Evolutionary conservation across 2,797 vertebrate species (phyloP).

Genomic region (Alouatta caraya): DNA sequence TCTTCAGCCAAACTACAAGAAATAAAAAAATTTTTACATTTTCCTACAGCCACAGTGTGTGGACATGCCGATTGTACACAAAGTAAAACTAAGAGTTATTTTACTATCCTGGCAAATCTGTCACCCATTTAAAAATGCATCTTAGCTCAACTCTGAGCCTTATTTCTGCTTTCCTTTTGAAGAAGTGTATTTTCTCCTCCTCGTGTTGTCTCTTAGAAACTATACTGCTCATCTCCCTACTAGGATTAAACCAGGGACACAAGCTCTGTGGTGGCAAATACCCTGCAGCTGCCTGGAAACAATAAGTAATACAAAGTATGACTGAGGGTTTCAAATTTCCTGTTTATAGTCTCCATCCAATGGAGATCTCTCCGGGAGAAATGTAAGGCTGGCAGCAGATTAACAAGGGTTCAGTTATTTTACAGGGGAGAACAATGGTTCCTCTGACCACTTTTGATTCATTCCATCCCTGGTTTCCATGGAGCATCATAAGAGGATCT

Average conservation of each 20-base stretch:
- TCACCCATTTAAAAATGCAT: neutral
- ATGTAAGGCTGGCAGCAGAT: constrained; percentile 52
- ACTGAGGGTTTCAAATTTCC: neutral
- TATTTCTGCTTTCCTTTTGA: neutral
- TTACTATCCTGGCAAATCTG: neutral
- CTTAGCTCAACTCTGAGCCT: neutral
- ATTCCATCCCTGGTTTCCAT: constrained; percentile 59
- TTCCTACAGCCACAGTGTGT: neutral
- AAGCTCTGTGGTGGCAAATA: neutral
- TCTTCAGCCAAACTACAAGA: neutral
- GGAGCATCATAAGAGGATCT: constrained; percentile 71
- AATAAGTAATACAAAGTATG: neutral
- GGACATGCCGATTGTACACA: neutral
- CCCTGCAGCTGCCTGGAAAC: constrained; percentile 46
- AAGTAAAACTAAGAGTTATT: neutral
- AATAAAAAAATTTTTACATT: neutral
- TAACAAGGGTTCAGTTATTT: constrained; percentile 67
- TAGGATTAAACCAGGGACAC: neutral
- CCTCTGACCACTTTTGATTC: constrained; percentile 69
- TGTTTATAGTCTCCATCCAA: constrained; percentile 55
- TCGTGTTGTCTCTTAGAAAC: neutral
- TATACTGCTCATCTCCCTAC: neutral
- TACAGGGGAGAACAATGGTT: constrained; percentile 67
- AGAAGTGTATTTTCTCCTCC: neutral
- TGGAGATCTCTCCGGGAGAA: neutral